Evolutionary conservation across 2,888 invertebrate species (phyloP).

Genomic region (Trachelus stipa): DNA sequence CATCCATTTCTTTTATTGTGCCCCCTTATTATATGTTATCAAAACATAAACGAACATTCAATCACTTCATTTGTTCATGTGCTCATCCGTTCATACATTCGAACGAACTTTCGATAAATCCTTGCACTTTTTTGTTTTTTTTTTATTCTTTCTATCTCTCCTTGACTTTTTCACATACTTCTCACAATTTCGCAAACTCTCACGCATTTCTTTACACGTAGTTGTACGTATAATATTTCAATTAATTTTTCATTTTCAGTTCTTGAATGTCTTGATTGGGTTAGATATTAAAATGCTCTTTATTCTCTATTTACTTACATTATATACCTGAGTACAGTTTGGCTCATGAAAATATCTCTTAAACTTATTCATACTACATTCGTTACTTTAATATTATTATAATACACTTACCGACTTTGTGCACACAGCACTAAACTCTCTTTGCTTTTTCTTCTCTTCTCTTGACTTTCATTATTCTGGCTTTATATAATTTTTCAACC

Average conservation of each 20-base stretch:
- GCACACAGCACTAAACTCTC: neutral
- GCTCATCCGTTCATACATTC: neutral
- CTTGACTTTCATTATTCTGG: neutral
- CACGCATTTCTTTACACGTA: neutral
- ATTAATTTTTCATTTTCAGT: neutral
- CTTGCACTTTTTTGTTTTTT: neutral
- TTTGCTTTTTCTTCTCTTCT: neutral
- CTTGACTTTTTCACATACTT: neutral
- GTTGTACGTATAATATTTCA: neutral
- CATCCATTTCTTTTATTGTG: constrained; percentile 5
- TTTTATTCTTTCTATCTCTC: neutral
- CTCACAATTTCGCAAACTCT: neutral
- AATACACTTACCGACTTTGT: neutral
- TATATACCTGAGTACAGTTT: neutral
- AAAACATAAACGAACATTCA: neutral
- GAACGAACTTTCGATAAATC: neutral
- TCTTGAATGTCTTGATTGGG: neutral
- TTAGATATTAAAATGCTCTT: neutral
- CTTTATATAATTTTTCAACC: neutral
- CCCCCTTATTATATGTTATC: neutral
- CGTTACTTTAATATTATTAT: neutral
- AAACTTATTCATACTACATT: neutral
- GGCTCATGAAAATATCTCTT: neutral
- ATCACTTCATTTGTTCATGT: neutral
- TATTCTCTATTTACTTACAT: neutral